Conservation (phyloP, 1,140 invertebrate genomes). For the Drosophila sproati region DNA sequence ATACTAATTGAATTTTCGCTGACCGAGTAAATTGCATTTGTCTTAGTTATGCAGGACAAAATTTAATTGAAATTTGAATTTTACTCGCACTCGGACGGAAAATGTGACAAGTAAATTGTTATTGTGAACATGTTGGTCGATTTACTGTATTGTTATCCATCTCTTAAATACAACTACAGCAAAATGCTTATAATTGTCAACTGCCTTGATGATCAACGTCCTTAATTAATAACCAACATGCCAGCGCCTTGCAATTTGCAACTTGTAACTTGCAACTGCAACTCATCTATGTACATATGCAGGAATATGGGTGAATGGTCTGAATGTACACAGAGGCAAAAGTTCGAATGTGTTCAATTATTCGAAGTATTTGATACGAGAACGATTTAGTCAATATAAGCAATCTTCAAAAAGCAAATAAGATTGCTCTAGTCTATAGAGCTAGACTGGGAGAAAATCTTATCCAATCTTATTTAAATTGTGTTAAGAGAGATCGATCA, state of each 20-base stretch:
- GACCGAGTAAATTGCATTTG: slow-evolving; percentile 49
- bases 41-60: slow-evolving; percentile 45
- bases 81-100: not conserved
- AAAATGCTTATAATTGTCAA: slow-evolving; percentile 21
- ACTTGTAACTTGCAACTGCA: not conserved
- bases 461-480: no score
- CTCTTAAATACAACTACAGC: slow-evolving; percentile 6
- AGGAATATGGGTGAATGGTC: not conserved
- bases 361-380: not conserved
- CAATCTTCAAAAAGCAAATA: no score
- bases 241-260: slow-evolving; percentile 7
- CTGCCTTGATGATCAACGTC: not conserved
- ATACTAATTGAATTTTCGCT: slow-evolving; percentile 61
- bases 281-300: not conserved
- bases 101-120: not conserved
- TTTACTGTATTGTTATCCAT: not conserved
- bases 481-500: no score
- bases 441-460: no score
- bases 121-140: not conserved
- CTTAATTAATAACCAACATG: slow-evolving; percentile 35
- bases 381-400: no score
- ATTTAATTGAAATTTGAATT: slow-evolving; percentile 18
- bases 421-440: no score
- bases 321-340: not conserved
- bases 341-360: not conserved